Conservation (phyloP, 2,797 vertebrate species). For the Alexandromys oeconomus region DNA sequence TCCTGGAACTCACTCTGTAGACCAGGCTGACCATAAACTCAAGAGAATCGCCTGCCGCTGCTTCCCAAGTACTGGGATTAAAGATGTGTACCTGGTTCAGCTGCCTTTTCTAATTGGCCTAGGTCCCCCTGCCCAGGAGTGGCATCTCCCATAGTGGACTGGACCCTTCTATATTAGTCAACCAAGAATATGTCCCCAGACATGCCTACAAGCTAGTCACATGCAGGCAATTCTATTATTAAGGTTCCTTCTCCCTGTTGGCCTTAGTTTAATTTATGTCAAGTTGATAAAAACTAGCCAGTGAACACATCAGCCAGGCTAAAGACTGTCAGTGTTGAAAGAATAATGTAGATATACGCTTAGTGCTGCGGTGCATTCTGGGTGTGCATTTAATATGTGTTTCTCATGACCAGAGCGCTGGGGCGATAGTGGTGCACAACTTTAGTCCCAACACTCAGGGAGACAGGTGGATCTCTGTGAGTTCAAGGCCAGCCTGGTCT, state of each 20-base stretch:
- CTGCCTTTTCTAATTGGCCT: not conserved
- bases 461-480: not conserved
- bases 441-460: too few relatives aligned
- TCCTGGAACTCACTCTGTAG: too few relatives aligned
- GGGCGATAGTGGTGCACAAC: too few relatives aligned
- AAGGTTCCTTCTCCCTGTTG: too few relatives aligned
- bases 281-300: not conserved
- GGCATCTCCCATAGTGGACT: not conserved
- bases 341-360: not conserved
- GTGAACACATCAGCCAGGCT: not conserved
- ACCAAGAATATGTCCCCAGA: not conserved
- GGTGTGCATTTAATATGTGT: not conserved
- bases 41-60: too few relatives aligned
- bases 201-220: not conserved
- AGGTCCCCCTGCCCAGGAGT: not conserved
- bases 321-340: not conserved
- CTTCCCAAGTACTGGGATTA: too few relatives aligned
- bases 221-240: not conserved
- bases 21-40: too few relatives aligned
- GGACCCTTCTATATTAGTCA: not conserved
- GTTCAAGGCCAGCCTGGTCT: not conserved
- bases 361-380: not conserved
- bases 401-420: not conserved
- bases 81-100: not conserved
- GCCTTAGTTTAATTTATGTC: not conserved